A percentile compares a stretch with the other conserved stretches of the same genome.
These are phyloP conservation scores for Ericerus pela DNA, from an alignment of 1,140 invertebrate species.

Conservation along the genomic window DNA sequence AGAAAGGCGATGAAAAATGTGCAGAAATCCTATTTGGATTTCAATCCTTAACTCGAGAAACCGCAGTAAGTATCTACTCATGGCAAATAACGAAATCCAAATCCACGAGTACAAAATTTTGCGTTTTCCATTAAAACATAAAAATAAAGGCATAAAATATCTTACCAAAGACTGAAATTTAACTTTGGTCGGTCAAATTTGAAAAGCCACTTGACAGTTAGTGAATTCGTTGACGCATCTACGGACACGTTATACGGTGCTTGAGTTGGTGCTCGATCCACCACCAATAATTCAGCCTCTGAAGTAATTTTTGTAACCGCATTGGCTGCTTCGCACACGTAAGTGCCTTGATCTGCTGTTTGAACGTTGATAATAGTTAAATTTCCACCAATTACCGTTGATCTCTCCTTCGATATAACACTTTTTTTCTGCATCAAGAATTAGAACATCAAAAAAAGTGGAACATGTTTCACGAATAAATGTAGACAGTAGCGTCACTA, in stretches of 20 bases:
- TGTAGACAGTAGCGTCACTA: no score
- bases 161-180: not conserved
- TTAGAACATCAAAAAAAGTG: no score
- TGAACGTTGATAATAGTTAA: conserved; percentile 66
- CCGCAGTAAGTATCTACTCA: no score
- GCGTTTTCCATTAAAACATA: no score
- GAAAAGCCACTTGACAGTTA: conserved; percentile 59
- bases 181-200: not conserved
- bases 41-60: no score
- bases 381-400: conserved; percentile 60
- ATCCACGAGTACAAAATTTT: no score
- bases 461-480: no score
- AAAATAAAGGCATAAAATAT: no score
- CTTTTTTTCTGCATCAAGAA: no score
- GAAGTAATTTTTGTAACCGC: conserved; percentile 78
- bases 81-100: no score
- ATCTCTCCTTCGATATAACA: conserved; percentile 30
- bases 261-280: conserved; percentile 68
- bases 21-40: no score
- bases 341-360: conserved; percentile 76
- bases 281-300: conserved; percentile 72
- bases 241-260: conserved; percentile 81
- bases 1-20: no score
- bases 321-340: conserved; percentile 82
- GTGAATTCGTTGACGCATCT: conserved; percentile 53